Base-by-base conservation (phyloP, 2,797 vertebrate species). In the Ciconia nigra region DNA sequence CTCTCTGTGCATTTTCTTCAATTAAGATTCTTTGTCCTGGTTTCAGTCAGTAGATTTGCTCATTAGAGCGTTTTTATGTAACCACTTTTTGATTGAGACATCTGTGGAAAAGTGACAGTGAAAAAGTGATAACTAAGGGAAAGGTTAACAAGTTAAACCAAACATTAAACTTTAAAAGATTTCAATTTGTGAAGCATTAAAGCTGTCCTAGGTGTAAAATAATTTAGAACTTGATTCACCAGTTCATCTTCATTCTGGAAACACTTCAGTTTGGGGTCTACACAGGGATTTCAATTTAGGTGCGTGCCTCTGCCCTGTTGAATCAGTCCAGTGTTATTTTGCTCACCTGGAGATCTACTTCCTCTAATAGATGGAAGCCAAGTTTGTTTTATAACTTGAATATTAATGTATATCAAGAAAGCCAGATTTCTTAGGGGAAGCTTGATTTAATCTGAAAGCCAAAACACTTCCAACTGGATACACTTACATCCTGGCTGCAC, bases 11-110 rank as follows among this genome's bases (percentile, higher is more conserved):
- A 63, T 87, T 93, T 95, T 83, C 79, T 95, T 90, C 42, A 81
- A 76, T 94, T 93, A 88, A 31, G n/a, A 83, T 24, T 76, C 84
- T 88, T 95, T 95, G 80, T 96, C 71, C 80, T 88, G 61, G 35
- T 61, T 91, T 93, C 83, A 90, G 35, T 86, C 26, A 41, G 80
- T 55, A 95, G 62, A 81, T 83, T 96, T 93, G 73, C 61, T 90
- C 66, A 62, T 95, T 91, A 91, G 42, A 58, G 21, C 0, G 0
- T 81, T 93, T 89, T 93, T 69, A 62, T 78, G 55, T 65, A 93
- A 96, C 25, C 7, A 19, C 28, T 62, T 91, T 86, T 90, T 88
- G 51, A 73, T 46, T 0, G 2, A 66, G 59, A 73, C 63, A 59
- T 90, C 71, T 62, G 29, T 80, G 18, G 47, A 79, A 94, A 95